Percentiles rank a stretch among this genome's conserved stretches.
phyloP scores from a whole-genome alignment of 2,888 invertebrate species.

The Ectemnius continuus region DNA sequence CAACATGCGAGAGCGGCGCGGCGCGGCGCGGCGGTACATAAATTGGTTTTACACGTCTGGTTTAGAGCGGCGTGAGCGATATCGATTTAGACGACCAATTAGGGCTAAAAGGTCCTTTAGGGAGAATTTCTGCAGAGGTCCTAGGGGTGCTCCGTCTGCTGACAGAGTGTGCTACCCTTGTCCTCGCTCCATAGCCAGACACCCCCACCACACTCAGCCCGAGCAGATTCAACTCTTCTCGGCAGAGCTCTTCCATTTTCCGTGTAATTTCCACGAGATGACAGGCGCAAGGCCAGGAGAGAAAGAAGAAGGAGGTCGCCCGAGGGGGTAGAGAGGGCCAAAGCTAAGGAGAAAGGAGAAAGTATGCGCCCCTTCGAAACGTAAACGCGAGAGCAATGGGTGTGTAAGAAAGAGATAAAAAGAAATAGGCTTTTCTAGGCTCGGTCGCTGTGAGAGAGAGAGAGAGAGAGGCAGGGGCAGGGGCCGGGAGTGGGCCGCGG shows the following conservation, averaged over 20 bases:
- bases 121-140: slow-evolving; percentile 67
- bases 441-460: slow-evolving; percentile 24
- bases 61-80: slow-evolving; percentile 64
- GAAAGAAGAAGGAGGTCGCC: slow-evolving; percentile 33
- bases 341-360: slow-evolving; percentile 6
- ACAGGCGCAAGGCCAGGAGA: slow-evolving; percentile 33
- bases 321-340: background rate
- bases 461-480: background rate
- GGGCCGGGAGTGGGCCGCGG: no score
- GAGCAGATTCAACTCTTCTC: slow-evolving; percentile 35
- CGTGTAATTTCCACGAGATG: slow-evolving; percentile 54
- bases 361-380: slow-evolving; percentile 26
- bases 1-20: no score
- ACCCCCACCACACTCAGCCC: slow-evolving; percentile 20
- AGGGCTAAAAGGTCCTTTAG: slow-evolving; percentile 75
- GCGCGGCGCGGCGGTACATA: slow-evolving; percentile 4
- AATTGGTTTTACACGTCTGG: slow-evolving; percentile 27
- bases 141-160: slow-evolving; percentile 49
- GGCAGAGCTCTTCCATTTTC: slow-evolving; percentile 49
- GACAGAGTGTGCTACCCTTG: slow-evolving; percentile 46
- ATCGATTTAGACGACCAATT: slow-evolving; percentile 76
- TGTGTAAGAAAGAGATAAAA: background rate
- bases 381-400: background rate
- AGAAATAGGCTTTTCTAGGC: slow-evolving; percentile 27
- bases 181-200: slow-evolving; percentile 45